Evolutionary conservation across 1,140 invertebrate species (phyloP), one percentile per base, ranked within the genome.

Genomic region (Agrilus planipennis): DNA sequence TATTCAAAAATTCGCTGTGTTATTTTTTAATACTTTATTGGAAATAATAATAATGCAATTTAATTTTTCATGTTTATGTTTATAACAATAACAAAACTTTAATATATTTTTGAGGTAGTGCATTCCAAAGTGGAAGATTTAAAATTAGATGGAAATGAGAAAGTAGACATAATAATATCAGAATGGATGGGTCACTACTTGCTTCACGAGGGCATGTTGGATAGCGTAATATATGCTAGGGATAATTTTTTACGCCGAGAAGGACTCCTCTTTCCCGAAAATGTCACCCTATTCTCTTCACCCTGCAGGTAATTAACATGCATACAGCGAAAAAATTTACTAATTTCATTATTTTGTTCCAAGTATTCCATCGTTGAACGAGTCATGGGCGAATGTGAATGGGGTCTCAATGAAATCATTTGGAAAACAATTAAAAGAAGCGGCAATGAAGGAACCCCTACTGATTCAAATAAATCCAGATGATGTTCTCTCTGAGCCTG

Each of bases 161-260:
- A 92, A 65, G 90, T 97, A 9, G 94, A 99, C 66, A 80, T 91
- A 1, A 94, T 99, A 47, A 81, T 99, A 18, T 96, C 91, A 3
- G 95, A 99, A 66, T 99, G 93, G 92, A 99, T 99, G 95, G 95
- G 95, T 2, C 99, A 99, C 64, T 98, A 95, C 63, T 69, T 99
- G 9, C 70, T 99, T 20, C 97, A 95, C 61, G 95, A 99, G 65
- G 91, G 89, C 21, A 99, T 99, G 95, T 63, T 99, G 23, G 89
- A 96, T 59, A 87, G 84, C 11, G 77, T 91, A 1, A 72, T 99
- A 30, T 77, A 76, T 62, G 93, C 94, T 1, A 75, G 94, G 57
- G 90, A 99, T 61, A 84, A 87, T 56, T 95, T 90, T 71, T 70
- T 99, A 11, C 79, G 75, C 44, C 71, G 77, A 2, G 77, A 68